Percentiles rank a stretch among this genome's conserved stretches.
Conservation (phyloP, 2,113 vertebrate genomes). For the Aspidoscelis tigris region DNA sequence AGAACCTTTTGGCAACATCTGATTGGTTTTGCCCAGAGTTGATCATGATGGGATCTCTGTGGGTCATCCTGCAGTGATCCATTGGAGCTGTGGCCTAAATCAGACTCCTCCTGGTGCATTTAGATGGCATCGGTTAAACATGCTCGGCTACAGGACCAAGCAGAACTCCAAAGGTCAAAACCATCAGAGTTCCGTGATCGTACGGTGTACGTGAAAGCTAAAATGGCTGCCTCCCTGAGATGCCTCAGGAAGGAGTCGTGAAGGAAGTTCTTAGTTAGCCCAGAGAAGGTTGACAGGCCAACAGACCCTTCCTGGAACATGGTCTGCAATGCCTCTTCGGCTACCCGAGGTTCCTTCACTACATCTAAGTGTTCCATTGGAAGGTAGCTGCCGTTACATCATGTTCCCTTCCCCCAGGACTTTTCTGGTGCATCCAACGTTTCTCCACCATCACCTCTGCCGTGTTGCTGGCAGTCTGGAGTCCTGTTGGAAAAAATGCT, state of each 20-base stretch:
- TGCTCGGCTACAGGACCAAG: background rate
- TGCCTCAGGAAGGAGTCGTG: background rate
- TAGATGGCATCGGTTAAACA: background rate
- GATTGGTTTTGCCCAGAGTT: background rate
- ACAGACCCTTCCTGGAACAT: background rate
- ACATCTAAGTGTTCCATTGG: background rate
- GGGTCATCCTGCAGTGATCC: background rate
- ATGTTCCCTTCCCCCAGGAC: no score
- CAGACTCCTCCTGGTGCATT: no score
- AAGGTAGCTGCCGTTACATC: no score
- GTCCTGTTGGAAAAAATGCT: background rate
- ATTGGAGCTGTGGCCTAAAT: background rate
- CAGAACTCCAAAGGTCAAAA: constrained; percentile 6
- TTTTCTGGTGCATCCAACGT: background rate
- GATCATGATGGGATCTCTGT: background rate
- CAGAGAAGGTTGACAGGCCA: background rate
- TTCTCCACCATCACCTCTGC: no score
- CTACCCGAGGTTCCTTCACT: background rate
- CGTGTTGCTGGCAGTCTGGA: background rate
- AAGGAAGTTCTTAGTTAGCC: no score
- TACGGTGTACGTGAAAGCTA: no score
- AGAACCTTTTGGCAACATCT: no score
- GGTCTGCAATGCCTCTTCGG: background rate
- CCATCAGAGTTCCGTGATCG: no score
- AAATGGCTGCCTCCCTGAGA: no score